A percentile compares a stretch with the other conserved stretches of the same genome.
phyloP scores from a whole-genome alignment of 2,797 vertebrate species.

The Argentina silus region DNA sequence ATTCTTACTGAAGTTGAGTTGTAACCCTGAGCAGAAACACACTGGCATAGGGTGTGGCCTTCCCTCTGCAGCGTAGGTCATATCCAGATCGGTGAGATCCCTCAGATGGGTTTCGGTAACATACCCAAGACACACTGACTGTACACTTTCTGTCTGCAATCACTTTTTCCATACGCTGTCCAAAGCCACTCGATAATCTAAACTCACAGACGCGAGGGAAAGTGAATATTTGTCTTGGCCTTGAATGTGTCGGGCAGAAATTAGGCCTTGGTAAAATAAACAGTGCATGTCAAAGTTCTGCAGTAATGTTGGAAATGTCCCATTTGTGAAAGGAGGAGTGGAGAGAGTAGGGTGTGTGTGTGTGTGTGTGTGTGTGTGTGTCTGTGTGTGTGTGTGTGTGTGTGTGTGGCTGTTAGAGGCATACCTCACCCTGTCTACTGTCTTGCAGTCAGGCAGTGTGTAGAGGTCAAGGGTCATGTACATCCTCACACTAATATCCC shows the following conservation, averaged over 20 bases:
- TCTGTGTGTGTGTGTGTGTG: constrained; percentile 18
- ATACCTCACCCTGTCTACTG: constrained; percentile 32
- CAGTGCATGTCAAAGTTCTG: constrained; percentile 54
- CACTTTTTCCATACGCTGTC: constrained; percentile 62
- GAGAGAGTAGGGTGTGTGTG: background rate
- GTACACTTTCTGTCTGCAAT: constrained; percentile 31
- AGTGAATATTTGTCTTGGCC: constrained; percentile 72
- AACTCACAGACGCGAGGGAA: constrained; percentile 57
- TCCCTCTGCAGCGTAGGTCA: constrained; percentile 18
- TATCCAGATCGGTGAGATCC: constrained; percentile 30
- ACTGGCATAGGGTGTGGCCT: constrained; percentile 6
- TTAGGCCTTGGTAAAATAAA: constrained; percentile 66
- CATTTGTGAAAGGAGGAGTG: background rate
- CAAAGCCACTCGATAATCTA: constrained; percentile 50
- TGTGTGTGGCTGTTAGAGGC: constrained; percentile 31
- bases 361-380: constrained; percentile 1
- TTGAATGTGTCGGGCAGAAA: constrained; percentile 63
- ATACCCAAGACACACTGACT: constrained; percentile 4
- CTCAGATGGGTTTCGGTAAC: constrained; percentile 21
- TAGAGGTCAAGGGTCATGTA: constrained; percentile 46
- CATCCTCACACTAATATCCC: constrained; percentile 40
- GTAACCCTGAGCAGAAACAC: constrained; percentile 15
- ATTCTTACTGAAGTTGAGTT: background rate
- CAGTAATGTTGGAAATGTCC: constrained; percentile 38
- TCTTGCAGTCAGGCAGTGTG: constrained; percentile 33